Conservation (phyloP, 2,888 invertebrate species). For the Cephus nigrinus region DNA sequence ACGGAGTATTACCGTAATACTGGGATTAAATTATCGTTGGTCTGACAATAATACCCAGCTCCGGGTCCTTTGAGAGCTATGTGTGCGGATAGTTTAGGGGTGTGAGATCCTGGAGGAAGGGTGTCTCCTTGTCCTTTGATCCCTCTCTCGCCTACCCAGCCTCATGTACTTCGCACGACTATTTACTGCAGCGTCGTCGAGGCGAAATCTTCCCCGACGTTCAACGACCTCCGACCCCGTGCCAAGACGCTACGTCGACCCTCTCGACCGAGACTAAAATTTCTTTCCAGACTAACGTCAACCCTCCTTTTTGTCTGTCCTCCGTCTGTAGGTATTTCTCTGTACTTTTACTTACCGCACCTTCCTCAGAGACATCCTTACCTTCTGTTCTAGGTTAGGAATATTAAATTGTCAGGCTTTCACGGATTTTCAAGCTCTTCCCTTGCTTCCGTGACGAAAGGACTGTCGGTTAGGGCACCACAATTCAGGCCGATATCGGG, state of each 20-base stretch:
- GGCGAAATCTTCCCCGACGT: constrained; percentile 36
- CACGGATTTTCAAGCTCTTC: neutral
- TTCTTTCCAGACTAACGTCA: constrained; percentile 22
- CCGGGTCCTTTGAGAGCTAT: neutral
- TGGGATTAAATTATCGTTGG: neutral
- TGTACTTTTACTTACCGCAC: neutral
- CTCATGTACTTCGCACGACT: constrained; percentile 11
- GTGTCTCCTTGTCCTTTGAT: neutral
- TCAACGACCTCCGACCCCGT: constrained; percentile 41
- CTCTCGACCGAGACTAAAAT: neutral
- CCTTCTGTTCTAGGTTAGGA: neutral
- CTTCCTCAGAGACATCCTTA: neutral
- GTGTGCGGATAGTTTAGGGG: neutral
- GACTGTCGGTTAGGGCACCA: neutral
- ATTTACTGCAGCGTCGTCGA: constrained; percentile 33
- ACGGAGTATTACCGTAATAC: neutral
- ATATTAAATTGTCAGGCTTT: neutral
- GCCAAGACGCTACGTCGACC: neutral
- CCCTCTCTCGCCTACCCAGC: neutral
- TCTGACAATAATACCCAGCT: neutral
- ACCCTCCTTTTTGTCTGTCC: constrained; percentile 2
- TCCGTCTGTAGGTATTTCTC: neutral
- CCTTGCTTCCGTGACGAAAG: neutral
- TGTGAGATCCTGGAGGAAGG: neutral
- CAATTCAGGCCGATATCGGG: no score